Conservation (phyloP, 2,113 vertebrate species). For the Ursus arctos region DNA sequence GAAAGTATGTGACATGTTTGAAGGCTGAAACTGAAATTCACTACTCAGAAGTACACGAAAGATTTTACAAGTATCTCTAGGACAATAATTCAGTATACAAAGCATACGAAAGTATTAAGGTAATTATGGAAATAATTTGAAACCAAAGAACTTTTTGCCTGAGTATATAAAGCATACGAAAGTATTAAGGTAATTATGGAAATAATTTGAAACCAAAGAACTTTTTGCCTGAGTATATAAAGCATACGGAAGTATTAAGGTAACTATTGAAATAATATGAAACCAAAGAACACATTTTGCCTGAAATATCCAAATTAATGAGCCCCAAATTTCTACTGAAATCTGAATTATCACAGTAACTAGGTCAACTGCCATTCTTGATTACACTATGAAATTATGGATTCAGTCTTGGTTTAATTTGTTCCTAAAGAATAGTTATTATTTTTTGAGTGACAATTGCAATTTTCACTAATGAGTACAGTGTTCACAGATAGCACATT, state of each 20-base stretch:
- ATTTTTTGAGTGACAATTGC: neutral
- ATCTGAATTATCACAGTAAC: neutral
- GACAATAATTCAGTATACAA: neutral
- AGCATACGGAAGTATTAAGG: neutral
- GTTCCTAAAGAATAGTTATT: constrained; percentile 26
- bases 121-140: no score
- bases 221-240: neutral
- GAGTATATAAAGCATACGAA: neutral
- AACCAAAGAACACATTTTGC: constrained; percentile 19
- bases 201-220: no score
- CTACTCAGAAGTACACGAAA: constrained; percentile 21
- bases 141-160: neutral
- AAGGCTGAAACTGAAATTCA: neutral
- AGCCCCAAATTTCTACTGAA: neutral
- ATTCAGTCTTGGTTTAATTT: neutral
- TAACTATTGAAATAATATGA: constrained; percentile 39
- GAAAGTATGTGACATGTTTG: neutral
- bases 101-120: no score
- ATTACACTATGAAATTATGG: neutral
- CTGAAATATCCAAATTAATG: constrained; percentile 42
- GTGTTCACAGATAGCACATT: neutral
- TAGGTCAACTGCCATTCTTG: neutral
- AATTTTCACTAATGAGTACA: constrained; percentile 22
- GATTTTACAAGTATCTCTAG: constrained; percentile 31
- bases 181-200: no score